A percentile compares a stretch with the other conserved stretches of the same genome.
These are phyloP conservation scores for Dicrurus megarhynchus DNA, from an alignment of 2,113 vertebrate genomes.

Conservation along the genomic window DNA sequence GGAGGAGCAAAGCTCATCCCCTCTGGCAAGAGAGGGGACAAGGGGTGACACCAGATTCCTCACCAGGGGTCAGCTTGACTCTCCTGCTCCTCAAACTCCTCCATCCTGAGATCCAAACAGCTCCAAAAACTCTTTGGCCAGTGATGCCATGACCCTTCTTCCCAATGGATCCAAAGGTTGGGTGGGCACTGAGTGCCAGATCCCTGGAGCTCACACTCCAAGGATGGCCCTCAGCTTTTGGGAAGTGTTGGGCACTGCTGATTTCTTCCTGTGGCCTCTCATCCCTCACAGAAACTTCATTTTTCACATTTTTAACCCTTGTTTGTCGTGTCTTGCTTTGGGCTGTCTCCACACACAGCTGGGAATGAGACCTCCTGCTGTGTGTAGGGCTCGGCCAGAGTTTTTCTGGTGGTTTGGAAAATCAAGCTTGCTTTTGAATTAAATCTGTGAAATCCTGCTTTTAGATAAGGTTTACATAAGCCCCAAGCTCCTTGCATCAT, in stretches of 20 bases:
- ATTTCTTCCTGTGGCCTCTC: neutral
- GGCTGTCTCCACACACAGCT: neutral
- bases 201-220: accelerated
- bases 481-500: neutral
- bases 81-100: neutral
- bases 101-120: neutral
- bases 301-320: neutral
- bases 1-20: neutral
- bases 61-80: neutral
- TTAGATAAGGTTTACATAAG: neutral
- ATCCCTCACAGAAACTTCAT: neutral
- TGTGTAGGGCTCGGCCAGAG: neutral
- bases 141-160: no score
- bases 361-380: neutral
- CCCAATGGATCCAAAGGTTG: neutral
- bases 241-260: neutral
- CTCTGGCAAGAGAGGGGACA: neutral
- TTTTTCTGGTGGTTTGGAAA: neutral
- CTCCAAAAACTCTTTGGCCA: neutral
- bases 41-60: neutral
- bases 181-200: neutral
- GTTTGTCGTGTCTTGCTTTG: neutral
- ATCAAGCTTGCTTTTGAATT: neutral
- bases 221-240: neutral
- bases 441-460: neutral